Percentiles rank a stretch among this genome's conserved stretches.
phyloP scores from a whole-genome alignment of 2,888 invertebrate species.

The Drosophila kuntzei region DNA sequence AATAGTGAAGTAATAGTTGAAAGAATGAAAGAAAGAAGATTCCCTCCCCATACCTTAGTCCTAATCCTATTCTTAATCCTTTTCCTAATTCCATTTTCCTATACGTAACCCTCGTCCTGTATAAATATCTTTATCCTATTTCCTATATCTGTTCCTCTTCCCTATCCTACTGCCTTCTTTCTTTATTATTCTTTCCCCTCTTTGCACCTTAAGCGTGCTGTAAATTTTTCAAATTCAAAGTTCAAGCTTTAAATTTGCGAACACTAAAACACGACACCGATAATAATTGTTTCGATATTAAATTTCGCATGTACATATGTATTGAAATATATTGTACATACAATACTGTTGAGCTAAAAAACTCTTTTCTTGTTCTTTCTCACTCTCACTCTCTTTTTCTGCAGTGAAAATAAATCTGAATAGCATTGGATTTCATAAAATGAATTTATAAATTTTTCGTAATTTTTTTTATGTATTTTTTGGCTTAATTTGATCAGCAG shows the following conservation, averaged over 20 bases:
- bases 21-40: conserved; percentile 10
- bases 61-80: not conserved
- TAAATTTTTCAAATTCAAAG: conserved; percentile 36
- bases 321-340: conserved; percentile 14
- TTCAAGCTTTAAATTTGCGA: conserved; percentile 27
- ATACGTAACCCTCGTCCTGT: not conserved
- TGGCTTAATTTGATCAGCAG: no score
- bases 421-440: no score
- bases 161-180: not conserved
- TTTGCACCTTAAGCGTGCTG: conserved; percentile 5
- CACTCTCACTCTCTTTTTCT: not conserved
- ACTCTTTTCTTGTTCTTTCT: not conserved
- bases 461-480: no score
- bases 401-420: not conserved
- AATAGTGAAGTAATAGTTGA: conserved; percentile 3
- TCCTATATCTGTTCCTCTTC: not conserved
- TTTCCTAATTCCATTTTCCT: not conserved
- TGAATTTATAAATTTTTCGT: no score
- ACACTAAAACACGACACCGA: conserved; percentile 13
- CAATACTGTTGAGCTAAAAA: conserved; percentile 16
- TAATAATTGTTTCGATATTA: conserved; percentile 40
- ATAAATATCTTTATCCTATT: not conserved
- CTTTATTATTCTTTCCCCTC: not conserved
- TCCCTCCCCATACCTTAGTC: not conserved
- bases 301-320: conserved; percentile 33